phyloP scores from a whole-genome alignment of 2,888 invertebrate genomes.

The Elysia crispata region DNA sequence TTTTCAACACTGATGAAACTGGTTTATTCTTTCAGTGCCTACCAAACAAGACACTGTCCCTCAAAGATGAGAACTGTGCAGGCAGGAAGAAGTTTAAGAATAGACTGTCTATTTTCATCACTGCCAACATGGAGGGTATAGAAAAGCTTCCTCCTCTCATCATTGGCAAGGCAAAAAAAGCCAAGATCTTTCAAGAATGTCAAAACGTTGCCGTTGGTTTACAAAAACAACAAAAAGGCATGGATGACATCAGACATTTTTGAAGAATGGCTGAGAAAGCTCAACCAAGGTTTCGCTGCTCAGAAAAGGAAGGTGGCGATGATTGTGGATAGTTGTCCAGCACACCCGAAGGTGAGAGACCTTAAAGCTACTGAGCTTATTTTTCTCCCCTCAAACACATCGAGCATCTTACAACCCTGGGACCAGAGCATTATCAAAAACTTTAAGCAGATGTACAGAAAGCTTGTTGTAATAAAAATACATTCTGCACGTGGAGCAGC shows the following conservation, averaged over 20 bases:
- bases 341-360: slow-evolving; percentile 53
- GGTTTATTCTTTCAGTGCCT: slow-evolving; percentile 53
- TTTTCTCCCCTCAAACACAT: slow-evolving; percentile 62
- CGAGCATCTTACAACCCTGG: slow-evolving; percentile 58
- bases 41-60: slow-evolving; percentile 53
- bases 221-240: slow-evolving; percentile 22
- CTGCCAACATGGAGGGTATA: slow-evolving; percentile 54
- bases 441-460: slow-evolving; percentile 48
- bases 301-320: slow-evolving; percentile 50
- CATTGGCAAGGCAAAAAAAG: slow-evolving; percentile 12
- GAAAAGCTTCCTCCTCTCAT: slow-evolving; percentile 44
- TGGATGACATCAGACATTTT: slow-evolving; percentile 18
- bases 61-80: slow-evolving; percentile 52
- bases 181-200: neutral
- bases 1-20: slow-evolving; percentile 58
- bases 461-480: slow-evolving; percentile 19
- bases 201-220: neutral
- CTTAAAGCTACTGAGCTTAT: slow-evolving; percentile 52
- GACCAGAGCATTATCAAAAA: slow-evolving; percentile 60
- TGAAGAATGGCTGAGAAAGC: slow-evolving; percentile 26
- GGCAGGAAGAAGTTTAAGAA: slow-evolving; percentile 58
- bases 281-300: neutral
- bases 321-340: slow-evolving; percentile 58
- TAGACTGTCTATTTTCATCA: slow-evolving; percentile 49
- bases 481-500: slow-evolving; percentile 22